These are phyloP conservation scores for Syrista parreyssii DNA, from an alignment of 2,888 invertebrate species.

Conservation along the genomic window DNA sequence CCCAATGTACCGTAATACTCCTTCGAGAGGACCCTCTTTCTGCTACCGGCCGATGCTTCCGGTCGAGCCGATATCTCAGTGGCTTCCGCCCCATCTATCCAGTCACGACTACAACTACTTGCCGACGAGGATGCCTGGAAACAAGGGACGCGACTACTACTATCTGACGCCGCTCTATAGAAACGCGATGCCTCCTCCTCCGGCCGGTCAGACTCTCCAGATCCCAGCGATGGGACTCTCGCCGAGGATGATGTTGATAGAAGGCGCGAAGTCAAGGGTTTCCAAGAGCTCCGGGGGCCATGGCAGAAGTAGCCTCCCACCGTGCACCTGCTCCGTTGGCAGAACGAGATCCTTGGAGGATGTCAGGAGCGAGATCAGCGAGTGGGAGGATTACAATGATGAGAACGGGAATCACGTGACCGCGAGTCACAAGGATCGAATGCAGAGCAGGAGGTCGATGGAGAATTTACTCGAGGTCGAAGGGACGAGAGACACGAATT, in stretches of 20 bases:
- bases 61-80: slow-evolving; percentile 66
- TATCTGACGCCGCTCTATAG: slow-evolving; percentile 78
- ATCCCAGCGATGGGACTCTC: slow-evolving; percentile 46
- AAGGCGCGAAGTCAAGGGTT: slow-evolving; percentile 47
- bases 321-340: slow-evolving; percentile 71
- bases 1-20: slow-evolving; percentile 70
- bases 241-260: slow-evolving; percentile 59
- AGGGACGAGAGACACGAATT: slow-evolving; percentile 37
- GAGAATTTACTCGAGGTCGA: slow-evolving; percentile 72
- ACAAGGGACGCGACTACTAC: slow-evolving; percentile 70
- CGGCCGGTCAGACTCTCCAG: slow-evolving; percentile 52
- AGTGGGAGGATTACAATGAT: slow-evolving; percentile 73
- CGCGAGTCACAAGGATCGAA: slow-evolving; percentile 66
- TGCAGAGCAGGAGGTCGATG: slow-evolving; percentile 75
- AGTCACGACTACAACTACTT: slow-evolving; percentile 69
- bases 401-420: slow-evolving; percentile 74
- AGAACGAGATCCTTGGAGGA: slow-evolving; percentile 80
- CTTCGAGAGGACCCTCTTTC: slow-evolving; percentile 56
- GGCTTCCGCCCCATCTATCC: slow-evolving; percentile 69
- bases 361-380: slow-evolving; percentile 75
- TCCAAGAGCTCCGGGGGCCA: slow-evolving; percentile 42
- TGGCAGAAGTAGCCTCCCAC: slow-evolving; percentile 51
- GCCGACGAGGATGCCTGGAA: slow-evolving; percentile 66
- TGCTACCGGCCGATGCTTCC: slow-evolving; percentile 68
- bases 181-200: slow-evolving; percentile 74